These are phyloP conservation scores for Epizoanthus stellaris DNA, from an alignment of 92 coral and sea anemone genomes.

Conservation along the genomic window DNA sequence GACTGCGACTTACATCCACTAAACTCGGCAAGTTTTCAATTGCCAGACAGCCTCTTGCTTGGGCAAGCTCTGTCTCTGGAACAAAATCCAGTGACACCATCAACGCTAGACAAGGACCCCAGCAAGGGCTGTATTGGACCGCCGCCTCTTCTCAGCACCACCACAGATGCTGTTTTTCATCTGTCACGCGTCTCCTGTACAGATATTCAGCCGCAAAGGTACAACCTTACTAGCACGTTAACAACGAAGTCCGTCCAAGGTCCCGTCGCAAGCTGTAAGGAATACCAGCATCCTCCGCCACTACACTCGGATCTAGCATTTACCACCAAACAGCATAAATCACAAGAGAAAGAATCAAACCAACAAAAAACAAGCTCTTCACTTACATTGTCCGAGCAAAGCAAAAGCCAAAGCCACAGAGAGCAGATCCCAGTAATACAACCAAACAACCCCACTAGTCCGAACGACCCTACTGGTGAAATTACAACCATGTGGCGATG, in stretches of 20 bases:
- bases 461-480: conserved; percentile 45
- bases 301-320: neutral
- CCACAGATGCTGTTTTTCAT: neutral
- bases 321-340: neutral
- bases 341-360: neutral
- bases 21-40: conserved; percentile 12
- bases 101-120: neutral
- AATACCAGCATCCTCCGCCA: conserved; percentile 4
- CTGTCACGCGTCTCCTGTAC: neutral
- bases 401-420: neutral
- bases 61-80: neutral
- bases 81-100: neutral
- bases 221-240: neutral
- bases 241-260: conserved; percentile 30
- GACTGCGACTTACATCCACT: conserved; percentile 15
- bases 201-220: neutral
- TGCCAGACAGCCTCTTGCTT: neutral
- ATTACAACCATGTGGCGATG: conserved; percentile 87
- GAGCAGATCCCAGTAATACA: conserved; percentile 2
- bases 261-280: conserved; percentile 23
- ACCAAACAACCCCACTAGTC: neutral
- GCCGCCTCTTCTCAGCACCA: neutral
- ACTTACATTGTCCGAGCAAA: neutral
- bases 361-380: neutral
- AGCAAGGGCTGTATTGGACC: neutral